Base-by-base conservation (phyloP, 2,888 invertebrate genomes). In the Eurytoma adleriae region DNA sequence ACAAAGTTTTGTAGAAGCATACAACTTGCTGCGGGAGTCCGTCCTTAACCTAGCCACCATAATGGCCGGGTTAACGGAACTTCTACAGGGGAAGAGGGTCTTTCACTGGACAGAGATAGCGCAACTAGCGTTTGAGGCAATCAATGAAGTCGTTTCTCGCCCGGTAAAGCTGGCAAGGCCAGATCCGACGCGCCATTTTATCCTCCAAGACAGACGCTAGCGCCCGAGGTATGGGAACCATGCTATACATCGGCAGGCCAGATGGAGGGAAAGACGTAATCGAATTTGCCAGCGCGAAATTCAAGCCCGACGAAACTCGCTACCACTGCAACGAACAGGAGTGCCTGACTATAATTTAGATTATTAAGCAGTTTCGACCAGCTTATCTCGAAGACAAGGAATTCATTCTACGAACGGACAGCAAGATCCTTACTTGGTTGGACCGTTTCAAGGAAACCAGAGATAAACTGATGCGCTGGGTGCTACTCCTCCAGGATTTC, bases 11-110 rank as follows among this genome's bases (percentile, higher is more conserved):
- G 18, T 78, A 0, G 79, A 75, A 0, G 48, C 52, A 0, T 84
- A 84, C 69, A 82, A 80, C 59, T 84, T 82, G 83, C 30, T 80
- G 2, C 18, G 69, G 7, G 81, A 82, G 54, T 81, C 78, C 59
- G 27, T 82, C 3, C 75, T 72, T 0, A 2, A 56, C 27, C 75
- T 56, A 13, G 67, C 75, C 12, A 2, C 24, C 3, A 12, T 62
- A 12, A 20, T 52, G 0, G 74, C 75, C 3, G n/a, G 18, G 2
- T 20, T 68, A 5, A 67, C 68, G 0, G 48, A 59, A 3, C 50
- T 50, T 40, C 52, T 40, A 1, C n/a, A 50, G 10, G 12, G 40
- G 18, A 59, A 40, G n/a, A 7, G 52, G n/a, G 0, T 16, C 7
- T 27, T 68, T 2, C 18, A 59, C 27, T 24, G 48, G 1, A 7